Percentiles rank a stretch among this genome's conserved stretches.
Conservation (phyloP, 2,797 vertebrate species). For the Buceros bicornis region DNA sequence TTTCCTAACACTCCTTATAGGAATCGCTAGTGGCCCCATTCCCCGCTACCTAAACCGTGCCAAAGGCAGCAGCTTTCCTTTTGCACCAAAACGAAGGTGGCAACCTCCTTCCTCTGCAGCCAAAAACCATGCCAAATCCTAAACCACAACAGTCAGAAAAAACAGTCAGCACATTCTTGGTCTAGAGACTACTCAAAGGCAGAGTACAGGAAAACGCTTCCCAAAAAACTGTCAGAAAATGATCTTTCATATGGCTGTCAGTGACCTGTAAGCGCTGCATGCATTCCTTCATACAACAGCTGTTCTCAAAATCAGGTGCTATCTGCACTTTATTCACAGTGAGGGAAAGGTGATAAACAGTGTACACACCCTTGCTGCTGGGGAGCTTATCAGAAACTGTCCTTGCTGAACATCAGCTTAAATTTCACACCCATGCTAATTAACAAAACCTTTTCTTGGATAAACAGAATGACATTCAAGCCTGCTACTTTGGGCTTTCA, state of each 20-base stretch:
- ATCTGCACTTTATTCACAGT: background rate
- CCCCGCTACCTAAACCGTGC: too few relatives aligned
- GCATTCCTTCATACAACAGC: background rate
- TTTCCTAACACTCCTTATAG: too few relatives aligned
- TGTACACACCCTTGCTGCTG: background rate
- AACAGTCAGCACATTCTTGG: background rate
- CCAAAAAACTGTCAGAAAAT: background rate
- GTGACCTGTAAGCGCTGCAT: background rate
- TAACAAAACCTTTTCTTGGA: background rate
- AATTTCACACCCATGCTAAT: background rate
- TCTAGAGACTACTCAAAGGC: background rate
- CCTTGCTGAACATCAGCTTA: background rate
- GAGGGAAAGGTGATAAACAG: background rate
- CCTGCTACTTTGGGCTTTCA: background rate
- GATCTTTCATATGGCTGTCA: background rate
- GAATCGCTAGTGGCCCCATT: too few relatives aligned
- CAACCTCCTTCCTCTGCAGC: too few relatives aligned
- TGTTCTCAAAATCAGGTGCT: background rate
- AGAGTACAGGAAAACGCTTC: background rate
- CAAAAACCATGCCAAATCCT: too few relatives aligned
- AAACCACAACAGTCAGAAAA: background rate
- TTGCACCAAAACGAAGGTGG: too few relatives aligned
- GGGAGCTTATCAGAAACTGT: background rate
- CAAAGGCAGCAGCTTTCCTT: too few relatives aligned
- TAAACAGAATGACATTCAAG: background rate